Base-by-base conservation (phyloP, 2,888 invertebrate species). In the Pediacus dermestoides region DNA sequence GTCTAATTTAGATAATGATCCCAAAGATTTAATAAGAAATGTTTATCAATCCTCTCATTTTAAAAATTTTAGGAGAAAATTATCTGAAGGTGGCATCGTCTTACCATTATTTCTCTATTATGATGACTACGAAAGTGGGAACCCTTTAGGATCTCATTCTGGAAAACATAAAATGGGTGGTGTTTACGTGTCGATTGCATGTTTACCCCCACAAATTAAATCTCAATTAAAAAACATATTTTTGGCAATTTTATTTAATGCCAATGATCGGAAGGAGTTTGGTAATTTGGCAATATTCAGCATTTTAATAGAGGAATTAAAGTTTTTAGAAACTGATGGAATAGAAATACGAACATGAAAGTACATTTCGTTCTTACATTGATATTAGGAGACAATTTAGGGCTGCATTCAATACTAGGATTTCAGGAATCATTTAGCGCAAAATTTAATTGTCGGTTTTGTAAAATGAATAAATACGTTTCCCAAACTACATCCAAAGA, bases 141-240 rank as follows among this genome's bases (percentile, higher is more conserved):
- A 53, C 27, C 33, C 46, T 33, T 21, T 52, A 10, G 50, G 48
- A n/a, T 37, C 42, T 8, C 52, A 50, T 18, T 22, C 46, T 10
- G 50, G 48, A 3, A 31, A 33, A 14, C 39, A 52, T 21, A 55
- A 56, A 35, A 16, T 55, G 6, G 54, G 52, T 11, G 52, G 44
- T 2, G 39, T 47, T 12, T 53, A 53, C 40, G 41, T 34, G n/a
- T 37, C 41, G 2, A 4, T 54, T 2, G 34, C 48, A 10, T 48
- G 39, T 31, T 27, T 54, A 2, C 50, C 49, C 6, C 36, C 30
- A 2, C 22, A 48, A 15, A n/a, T n/a, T n/a, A 27, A 30, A 8
- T 48, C 48, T 1, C 28, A 34, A 18, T 40, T 50, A 18, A 41
- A 49, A 34, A 52, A 49, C 32, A 48, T 45, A 6, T 49, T 52